A percentile compares a stretch with the other conserved stretches of the same genome.
Conservation (phyloP, 2,888 invertebrate genomes). For the Clepsis dumicolana region DNA sequence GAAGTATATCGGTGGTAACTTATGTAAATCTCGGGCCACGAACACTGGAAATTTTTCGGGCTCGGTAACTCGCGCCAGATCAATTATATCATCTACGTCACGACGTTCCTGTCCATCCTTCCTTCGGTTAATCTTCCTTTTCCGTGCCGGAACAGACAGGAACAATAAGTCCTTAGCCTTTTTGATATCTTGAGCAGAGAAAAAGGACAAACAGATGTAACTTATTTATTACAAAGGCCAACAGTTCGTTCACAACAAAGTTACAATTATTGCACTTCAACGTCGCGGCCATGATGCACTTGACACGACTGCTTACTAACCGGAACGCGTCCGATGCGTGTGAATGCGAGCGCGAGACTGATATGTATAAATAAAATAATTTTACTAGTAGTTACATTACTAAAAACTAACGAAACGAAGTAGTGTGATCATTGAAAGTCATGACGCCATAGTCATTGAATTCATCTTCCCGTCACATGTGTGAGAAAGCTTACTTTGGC, state of each 20-base stretch:
- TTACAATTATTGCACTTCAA: background rate
- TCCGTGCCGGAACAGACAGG: background rate
- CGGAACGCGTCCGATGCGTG: background rate
- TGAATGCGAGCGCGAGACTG: too few species aligned
- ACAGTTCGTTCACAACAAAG: background rate
- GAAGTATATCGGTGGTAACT: slow-evolving; percentile 8
- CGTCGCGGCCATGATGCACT: background rate
- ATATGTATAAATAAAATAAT: too few species aligned
- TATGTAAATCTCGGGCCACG: slow-evolving; percentile 14
- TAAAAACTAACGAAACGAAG: too few species aligned
- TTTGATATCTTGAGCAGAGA: slow-evolving; percentile 2
- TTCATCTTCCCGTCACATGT: too few species aligned
- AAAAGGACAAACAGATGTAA: slow-evolving; percentile 9
- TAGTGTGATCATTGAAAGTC: too few species aligned
- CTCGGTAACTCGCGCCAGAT: background rate
- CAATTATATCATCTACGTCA: slow-evolving; percentile 1
- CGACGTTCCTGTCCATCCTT: background rate
- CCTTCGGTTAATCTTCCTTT: background rate
- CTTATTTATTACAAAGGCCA: slow-evolving; percentile 6
- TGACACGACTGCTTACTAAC: background rate
- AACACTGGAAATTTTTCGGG: slow-evolving; percentile 11
- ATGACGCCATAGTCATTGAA: too few species aligned
- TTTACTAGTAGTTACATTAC: too few species aligned
- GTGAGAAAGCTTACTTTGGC: too few species aligned
- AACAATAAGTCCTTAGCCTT: slow-evolving; percentile 15